These are phyloP conservation scores for Palaemon carinicauda DNA, from an alignment of 1,140 invertebrate genomes.

Conservation along the genomic window DNA sequence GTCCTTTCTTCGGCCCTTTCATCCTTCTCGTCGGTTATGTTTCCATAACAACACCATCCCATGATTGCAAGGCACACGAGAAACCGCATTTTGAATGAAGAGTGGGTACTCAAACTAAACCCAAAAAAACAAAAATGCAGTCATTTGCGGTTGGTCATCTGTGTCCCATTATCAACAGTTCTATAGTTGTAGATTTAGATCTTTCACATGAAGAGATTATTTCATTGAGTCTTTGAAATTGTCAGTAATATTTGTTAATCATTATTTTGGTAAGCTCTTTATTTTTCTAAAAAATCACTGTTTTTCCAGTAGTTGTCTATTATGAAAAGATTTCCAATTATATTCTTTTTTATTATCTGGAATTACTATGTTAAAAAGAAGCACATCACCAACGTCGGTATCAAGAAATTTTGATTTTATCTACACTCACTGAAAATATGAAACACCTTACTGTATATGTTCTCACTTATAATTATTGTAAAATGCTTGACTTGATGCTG, in stretches of 20 bases:
- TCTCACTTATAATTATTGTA: no score
- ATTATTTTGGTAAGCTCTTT: background rate
- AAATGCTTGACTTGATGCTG: no score
- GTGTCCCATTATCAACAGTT: background rate
- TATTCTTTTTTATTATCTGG: background rate
- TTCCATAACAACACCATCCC: background rate
- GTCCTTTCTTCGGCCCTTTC: background rate
- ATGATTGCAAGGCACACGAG: background rate
- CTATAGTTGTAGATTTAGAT: background rate
- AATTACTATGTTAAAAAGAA: background rate
- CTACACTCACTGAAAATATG: no score
- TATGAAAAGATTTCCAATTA: background rate
- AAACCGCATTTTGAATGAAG: background rate
- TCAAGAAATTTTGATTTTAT: no score
- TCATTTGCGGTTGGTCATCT: background rate
- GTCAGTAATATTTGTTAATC: background rate
- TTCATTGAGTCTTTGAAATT: background rate
- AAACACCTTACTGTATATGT: no score
- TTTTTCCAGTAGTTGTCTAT: background rate
- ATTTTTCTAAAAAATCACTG: background rate
- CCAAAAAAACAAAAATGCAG: background rate
- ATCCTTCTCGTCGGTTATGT: background rate
- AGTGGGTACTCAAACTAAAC: background rate
- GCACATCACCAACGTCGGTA: background rate
- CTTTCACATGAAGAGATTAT: background rate